Evolutionary conservation across 2,797 vertebrate genomes (phyloP).

Genomic region (Coracias cyanogaster): DNA sequence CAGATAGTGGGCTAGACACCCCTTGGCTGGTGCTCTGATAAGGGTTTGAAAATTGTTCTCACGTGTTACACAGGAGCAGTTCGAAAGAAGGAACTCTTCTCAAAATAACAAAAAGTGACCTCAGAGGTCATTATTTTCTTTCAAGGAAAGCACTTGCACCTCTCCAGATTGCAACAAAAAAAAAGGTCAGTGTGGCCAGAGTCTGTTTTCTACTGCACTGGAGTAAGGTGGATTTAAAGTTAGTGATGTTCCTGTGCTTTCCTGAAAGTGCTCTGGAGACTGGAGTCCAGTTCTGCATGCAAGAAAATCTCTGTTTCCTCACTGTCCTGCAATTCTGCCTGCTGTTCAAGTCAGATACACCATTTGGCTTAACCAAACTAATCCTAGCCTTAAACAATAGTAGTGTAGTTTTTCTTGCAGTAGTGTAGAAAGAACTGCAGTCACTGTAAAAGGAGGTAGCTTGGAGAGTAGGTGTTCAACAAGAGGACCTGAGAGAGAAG

Average conservation of each 20-base stretch:
- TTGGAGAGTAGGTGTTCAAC: background rate
- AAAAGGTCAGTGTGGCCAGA: background rate
- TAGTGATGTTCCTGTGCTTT: background rate
- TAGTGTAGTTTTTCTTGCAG: fast-evolving
- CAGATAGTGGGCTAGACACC: conserved; percentile 80
- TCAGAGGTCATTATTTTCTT: conserved; percentile 18
- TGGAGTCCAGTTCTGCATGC: background rate
- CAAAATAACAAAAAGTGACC: conserved; percentile 47
- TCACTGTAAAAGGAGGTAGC: background rate
- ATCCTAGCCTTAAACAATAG: background rate
- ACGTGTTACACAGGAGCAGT: conserved; percentile 59
- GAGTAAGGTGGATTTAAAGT: background rate
- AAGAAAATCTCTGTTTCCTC: background rate
- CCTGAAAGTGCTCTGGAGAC: background rate
- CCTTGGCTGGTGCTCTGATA: conserved; percentile 80
- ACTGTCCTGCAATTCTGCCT: background rate
- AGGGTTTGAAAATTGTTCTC: conserved; percentile 77
- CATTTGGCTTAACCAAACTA: background rate
- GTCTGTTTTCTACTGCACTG: background rate
- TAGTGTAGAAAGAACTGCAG: background rate
- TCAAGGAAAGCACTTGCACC: background rate
- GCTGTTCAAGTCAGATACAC: background rate
- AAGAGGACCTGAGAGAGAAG: background rate
- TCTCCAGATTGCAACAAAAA: background rate
- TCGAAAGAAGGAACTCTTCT: conserved; percentile 61